phyloP scores from a whole-genome alignment of 2,113 vertebrate species.

The Boleophthalmus pectinirostris region DNA sequence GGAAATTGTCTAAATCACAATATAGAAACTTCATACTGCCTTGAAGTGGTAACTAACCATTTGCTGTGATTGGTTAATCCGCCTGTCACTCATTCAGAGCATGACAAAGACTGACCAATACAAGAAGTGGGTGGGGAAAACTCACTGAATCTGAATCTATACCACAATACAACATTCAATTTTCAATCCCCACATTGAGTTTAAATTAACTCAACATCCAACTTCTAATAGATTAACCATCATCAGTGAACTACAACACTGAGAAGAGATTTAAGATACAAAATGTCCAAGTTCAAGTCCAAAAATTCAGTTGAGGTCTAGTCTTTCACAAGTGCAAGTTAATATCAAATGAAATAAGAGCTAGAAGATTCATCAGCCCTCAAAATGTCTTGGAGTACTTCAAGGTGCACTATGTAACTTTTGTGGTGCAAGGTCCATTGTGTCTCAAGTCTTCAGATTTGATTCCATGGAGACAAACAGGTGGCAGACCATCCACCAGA shows the following conservation, averaged over 20 bases:
- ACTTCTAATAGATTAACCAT: neutral
- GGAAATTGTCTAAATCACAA: neutral
- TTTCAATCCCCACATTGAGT: neutral
- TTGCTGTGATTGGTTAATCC: neutral
- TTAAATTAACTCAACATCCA: neutral
- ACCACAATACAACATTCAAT: neutral
- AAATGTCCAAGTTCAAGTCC: neutral
- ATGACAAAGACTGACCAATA: neutral
- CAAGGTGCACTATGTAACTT: too few relatives aligned
- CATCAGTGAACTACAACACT: neutral
- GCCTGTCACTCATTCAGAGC: neutral
- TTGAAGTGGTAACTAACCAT: neutral
- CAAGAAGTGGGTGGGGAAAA: neutral
- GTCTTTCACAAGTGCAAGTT: neutral
- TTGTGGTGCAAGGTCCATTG: too few relatives aligned
- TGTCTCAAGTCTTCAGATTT: too few relatives aligned
- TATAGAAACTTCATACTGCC: neutral
- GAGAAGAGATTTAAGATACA: neutral
- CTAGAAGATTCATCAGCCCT: neutral
- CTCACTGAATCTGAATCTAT: neutral
- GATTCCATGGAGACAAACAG: too few relatives aligned
- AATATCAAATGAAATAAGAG: neutral
- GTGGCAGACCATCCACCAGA: too few relatives aligned
- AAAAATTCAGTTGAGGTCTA: neutral
- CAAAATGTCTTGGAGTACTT: constrained; percentile 19